Base-by-base conservation (phyloP, 92 coral and sea anemone species). In the Umimayanthus chanpuru region DNA sequence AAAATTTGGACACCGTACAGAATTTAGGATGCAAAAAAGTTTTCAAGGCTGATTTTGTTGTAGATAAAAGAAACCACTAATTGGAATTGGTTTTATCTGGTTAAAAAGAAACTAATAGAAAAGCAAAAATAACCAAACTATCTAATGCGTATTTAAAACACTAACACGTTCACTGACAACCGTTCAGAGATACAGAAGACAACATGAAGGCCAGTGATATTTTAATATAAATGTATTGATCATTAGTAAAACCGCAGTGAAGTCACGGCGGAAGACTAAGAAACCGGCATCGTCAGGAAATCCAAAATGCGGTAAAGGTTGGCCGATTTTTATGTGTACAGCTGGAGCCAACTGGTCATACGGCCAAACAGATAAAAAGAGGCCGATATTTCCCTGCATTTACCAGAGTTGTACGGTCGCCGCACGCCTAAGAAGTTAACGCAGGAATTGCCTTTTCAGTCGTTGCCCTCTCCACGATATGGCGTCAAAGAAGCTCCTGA, bases 401-500 rank as follows among this genome's bases (percentile, higher is more conserved):
- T 56, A 38, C 82, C 68, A n/a, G 65, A 73, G 41, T 73, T 73
- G 4, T 8, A 40, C 30, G 77, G 20, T 73, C 12, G 30, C 15
- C 41, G 26, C 4, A 79, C 41, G 23, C 20, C 65, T 7, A 79
- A 73, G 44, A 73, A 73, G 49, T 73, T 23, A 5, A 30, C 38
- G 21, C 6, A 18, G 43, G 20, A 8, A 14, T 73, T 32, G 40
- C 5, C 21, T 15, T 4, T 73, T 29, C 15, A 12, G 9, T 30
- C 18, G 15, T 18, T 28, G 4, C 49, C 9, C 65, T 36, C 66
- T 49, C 39, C 65, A 50, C 64, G 8, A 79, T 79, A n/a, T 32
- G 82, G 82, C 82, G 28, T 79, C 82, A 28, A 29, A 26, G 82
- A 79, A 79, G 18, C 8, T 79, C 21, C 26, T 79, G 68, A 47